Evolutionary conservation across 2,797 vertebrate genomes (phyloP).

Genomic region (Pseudochirops cupreus): DNA sequence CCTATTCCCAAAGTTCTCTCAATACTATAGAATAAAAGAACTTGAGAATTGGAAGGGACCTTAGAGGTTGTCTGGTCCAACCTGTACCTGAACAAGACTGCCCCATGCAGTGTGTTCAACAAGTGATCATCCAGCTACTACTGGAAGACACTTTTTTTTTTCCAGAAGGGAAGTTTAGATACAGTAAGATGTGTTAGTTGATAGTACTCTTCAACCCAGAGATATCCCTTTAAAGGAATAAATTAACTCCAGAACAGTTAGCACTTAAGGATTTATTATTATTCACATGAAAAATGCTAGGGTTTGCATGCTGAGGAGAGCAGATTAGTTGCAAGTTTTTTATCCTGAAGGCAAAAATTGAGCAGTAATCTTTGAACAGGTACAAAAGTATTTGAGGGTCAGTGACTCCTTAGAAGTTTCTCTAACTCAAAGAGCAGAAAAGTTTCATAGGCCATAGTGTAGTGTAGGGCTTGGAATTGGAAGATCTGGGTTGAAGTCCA

Average conservation of each 20-base stretch:
- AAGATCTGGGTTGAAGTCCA: not conserved
- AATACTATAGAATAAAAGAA: not conserved
- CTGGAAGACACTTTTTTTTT: not conserved
- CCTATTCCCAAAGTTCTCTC: not conserved
- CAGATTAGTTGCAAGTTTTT: slow-evolving; percentile 34
- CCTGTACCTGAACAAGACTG: not conserved
- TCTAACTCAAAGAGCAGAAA: slow-evolving; percentile 16
- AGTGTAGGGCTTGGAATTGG: not conserved
- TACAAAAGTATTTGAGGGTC: slow-evolving; percentile 4
- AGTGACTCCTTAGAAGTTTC: slow-evolving; percentile 32
- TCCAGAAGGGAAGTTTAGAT: slow-evolving; percentile 57
- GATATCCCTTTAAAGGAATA: slow-evolving; percentile 48
- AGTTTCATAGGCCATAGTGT: not conserved
- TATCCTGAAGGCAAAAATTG: slow-evolving; percentile 41
- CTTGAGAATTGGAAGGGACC: not conserved
- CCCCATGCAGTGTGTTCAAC: not conserved
- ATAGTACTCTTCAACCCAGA: slow-evolving; percentile 49
- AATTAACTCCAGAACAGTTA: slow-evolving; percentile 35
- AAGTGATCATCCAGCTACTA: slow-evolving; percentile 20
- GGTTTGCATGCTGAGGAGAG: slow-evolving; percentile 38
- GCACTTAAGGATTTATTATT: slow-evolving; percentile 45
- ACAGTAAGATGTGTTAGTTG: slow-evolving; percentile 34
- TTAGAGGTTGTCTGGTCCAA: not conserved
- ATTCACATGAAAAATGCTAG: slow-evolving; percentile 40
- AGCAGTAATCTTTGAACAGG: slow-evolving; percentile 10